A percentile compares a stretch with the other conserved stretches of the same genome.
phyloP scores from a whole-genome alignment of 2,888 invertebrate species.

The Lepidochrysops patricia region DNA sequence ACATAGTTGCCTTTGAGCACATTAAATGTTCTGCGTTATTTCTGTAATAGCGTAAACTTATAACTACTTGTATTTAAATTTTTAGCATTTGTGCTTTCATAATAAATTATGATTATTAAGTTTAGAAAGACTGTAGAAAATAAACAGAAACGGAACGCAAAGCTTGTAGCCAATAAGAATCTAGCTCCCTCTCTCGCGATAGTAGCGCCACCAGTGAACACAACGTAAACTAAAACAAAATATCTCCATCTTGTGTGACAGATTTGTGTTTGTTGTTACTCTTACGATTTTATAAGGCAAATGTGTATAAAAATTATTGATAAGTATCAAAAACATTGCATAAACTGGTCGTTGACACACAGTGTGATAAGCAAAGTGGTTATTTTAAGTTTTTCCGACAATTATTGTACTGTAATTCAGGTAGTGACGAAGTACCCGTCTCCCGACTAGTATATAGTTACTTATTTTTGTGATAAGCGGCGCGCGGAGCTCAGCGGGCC shows the following conservation, averaged over 20 bases:
- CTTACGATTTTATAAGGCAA: slow-evolving; percentile 55
- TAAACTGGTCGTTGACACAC: slow-evolving; percentile 30
- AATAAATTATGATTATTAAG: background rate
- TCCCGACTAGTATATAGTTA: slow-evolving; percentile 72
- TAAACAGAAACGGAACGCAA: slow-evolving; percentile 42
- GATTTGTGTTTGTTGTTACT: slow-evolving; percentile 76
- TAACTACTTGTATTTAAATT: background rate
- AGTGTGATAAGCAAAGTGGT: slow-evolving; percentile 33
- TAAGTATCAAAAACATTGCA: slow-evolving; percentile 41
- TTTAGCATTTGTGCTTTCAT: background rate
- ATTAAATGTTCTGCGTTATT: background rate
- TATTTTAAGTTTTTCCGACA: slow-evolving; percentile 32
- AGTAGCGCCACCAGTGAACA: slow-evolving; percentile 61
- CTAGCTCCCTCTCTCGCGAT: slow-evolving; percentile 43
- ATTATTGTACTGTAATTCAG: slow-evolving; percentile 42
- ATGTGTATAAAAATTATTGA: slow-evolving; percentile 45
- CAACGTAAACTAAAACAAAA: slow-evolving; percentile 69
- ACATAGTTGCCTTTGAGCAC: background rate
- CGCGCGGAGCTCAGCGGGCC: slow-evolving; percentile 65
- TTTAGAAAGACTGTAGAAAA: slow-evolving; percentile 6
- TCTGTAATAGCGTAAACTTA: background rate
- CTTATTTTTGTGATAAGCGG: slow-evolving; percentile 75
- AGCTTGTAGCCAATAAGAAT: slow-evolving; percentile 41
- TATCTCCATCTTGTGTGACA: slow-evolving; percentile 79
- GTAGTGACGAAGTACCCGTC: slow-evolving; percentile 67